A percentile compares a stretch with the other conserved stretches of the same genome.
These are phyloP conservation scores for Oscheius sp. DNA, from an alignment of 2,888 invertebrate genomes.

Conservation along the genomic window DNA sequence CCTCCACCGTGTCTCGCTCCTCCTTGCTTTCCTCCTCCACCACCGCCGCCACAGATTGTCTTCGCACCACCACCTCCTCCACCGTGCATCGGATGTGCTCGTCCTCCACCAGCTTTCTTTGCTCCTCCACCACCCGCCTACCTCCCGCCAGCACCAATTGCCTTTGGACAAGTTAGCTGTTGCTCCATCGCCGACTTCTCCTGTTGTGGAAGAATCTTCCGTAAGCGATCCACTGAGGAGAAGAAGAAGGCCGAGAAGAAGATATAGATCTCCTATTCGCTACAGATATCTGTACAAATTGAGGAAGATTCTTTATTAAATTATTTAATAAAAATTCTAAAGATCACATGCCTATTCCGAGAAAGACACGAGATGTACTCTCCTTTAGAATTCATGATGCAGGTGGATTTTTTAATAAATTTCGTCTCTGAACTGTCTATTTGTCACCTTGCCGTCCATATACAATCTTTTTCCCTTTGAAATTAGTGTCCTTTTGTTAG, in stretches of 20 bases:
- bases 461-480: no score
- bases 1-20: neutral
- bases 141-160: conserved; percentile 11
- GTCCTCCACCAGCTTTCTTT: conserved; percentile 12
- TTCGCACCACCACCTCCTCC: neutral
- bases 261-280: neutral
- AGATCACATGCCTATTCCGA: no score
- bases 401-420: no score
- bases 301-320: neutral
- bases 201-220: conserved; percentile 29
- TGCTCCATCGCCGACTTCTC: conserved; percentile 28
- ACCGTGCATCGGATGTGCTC: conserved; percentile 1
- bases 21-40: neutral
- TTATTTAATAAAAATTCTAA: no score
- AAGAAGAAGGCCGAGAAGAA: conserved; percentile 12
- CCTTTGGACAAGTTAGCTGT: conserved; percentile 28
- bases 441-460: no score
- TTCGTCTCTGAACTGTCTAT: no score
- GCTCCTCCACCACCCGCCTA: conserved; percentile 20
- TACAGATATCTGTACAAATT: conserved; percentile 7
- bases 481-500: no score
- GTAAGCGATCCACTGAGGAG: conserved; percentile 4
- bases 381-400: no score
- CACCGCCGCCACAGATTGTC: neutral
- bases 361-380: no score